These are phyloP conservation scores for Pseudomyrmex pallidus DNA, from an alignment of 1,140 invertebrate genomes.

Conservation along the genomic window DNA sequence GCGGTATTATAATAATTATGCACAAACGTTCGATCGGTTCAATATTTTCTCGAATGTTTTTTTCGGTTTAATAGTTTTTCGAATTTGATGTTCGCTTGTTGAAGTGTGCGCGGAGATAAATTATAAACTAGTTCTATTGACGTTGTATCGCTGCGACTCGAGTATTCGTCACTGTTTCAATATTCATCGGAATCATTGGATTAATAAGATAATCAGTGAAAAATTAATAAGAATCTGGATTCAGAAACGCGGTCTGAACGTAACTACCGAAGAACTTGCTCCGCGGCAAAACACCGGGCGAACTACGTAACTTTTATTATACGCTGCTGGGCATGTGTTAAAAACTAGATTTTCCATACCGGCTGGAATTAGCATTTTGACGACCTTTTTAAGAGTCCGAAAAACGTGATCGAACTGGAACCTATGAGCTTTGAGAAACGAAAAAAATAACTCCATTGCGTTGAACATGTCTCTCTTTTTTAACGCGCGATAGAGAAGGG, in stretches of 20 bases:
- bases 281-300: constrained; percentile 16
- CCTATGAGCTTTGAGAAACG: constrained; percentile 40
- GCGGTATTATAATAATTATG: no score
- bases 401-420: constrained; percentile 43
- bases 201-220: background rate
- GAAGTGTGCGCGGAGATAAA: no score
- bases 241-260: background rate
- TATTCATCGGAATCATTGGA: background rate
- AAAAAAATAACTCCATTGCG: constrained; percentile 25
- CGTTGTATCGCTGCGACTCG: no score
- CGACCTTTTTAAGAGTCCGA: constrained; percentile 51
- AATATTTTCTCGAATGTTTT: no score
- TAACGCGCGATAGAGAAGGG: background rate
- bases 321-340: constrained; percentile 56
- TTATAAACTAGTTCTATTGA: no score
- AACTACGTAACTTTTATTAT: constrained; percentile 52
- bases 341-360: constrained; percentile 41
- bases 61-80: no score
- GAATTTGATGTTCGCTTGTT: no score
- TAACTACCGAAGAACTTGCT: constrained; percentile 38
- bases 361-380: constrained; percentile 54
- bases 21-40: no score
- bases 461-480: constrained; percentile 22
- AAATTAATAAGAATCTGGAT: constrained; percentile 31
- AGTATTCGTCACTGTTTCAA: background rate